These are phyloP conservation scores for Beroe ovata DNA, from an alignment of 37 sponge, comb jelly and placozoan genomes.

Conservation along the genomic window DNA sequence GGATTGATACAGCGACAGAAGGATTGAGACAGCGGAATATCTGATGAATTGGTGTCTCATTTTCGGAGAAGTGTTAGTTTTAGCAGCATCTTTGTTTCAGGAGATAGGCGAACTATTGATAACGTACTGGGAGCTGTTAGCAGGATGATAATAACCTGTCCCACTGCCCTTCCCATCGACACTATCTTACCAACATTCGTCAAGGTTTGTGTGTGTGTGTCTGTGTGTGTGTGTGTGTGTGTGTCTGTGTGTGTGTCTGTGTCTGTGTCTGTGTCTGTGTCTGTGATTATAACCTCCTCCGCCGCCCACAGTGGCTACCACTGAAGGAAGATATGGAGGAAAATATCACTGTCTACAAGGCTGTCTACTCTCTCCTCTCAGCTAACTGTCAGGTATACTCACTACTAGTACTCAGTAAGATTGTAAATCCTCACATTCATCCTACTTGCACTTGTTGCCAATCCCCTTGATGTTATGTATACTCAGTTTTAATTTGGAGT, in stretches of 20 bases:
- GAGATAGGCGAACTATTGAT: slow-evolving; percentile 56
- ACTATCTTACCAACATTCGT: slow-evolving; percentile 59
- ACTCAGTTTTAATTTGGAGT: no score
- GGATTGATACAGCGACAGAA: neutral
- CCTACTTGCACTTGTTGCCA: neutral
- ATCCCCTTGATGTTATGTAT: neutral
- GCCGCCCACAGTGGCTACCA: slow-evolving; percentile 74
- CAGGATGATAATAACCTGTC: slow-evolving; percentile 44
- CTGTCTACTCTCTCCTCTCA: neutral
- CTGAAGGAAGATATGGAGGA: slow-evolving; percentile 90
- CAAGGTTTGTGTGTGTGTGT: neutral
- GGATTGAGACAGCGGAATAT: neutral
- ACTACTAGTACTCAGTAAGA: neutral
- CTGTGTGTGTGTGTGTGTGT: no score
- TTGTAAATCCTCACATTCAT: neutral
- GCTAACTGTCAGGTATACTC: slow-evolving; percentile 55
- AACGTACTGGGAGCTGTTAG: slow-evolving; percentile 51
- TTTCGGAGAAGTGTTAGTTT: no score
- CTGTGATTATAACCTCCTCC: no score
- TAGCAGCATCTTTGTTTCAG: no score
- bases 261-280: no score
- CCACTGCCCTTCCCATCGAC: slow-evolving; percentile 6
- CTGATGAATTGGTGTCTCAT: no score
- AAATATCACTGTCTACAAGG: slow-evolving; percentile 77
- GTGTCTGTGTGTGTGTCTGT: no score